Base-by-base conservation (phyloP, 2,797 vertebrate genomes). In the Pachyuromys duprasi region DNA sequence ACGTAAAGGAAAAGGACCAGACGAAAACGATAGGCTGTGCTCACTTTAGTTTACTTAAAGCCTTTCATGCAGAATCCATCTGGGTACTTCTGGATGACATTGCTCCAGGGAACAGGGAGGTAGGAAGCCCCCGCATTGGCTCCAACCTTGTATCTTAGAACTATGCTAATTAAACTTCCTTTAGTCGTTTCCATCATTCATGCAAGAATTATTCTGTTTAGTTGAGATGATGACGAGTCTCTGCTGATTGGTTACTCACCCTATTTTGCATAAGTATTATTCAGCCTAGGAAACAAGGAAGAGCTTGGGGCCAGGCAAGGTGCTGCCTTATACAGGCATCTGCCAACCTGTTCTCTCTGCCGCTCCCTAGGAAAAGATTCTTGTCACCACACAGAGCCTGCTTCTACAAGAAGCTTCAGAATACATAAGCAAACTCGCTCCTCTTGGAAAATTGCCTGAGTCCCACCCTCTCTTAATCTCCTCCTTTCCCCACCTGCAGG, bases 191-290 rank as follows among this genome's bases (percentile, higher is more conserved):
- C 65, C 67, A 70, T 88, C 91, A n/a, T 65, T 62, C 49, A 4
- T 26, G 53, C n/a, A 79, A 89, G 67, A 89, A 84, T 81, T 63
- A 2, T n/a, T 95, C 33, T 90, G 42, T 78, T 82, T 91, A 22
- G 82, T 94, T 78, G 24, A 67, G 80, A 81, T 86, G 75, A 87
- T 82, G 72, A 67, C 39, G 83, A 22, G 67, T 92, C 70, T 74
- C 74, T 94, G 45, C 49, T 67, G 60, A 79, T 20, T 60, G 20
- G 49, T 45, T 69, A 67, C 67, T 62, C 31, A 74, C 13, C 28
- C 89, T 90, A 45, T 70, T 86, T 86, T 79, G 39, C 42, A 4
- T 63, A 33, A 11, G 22, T 90, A 80, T 96, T 86, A 72, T 33
- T 89, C 24, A 91, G 49, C 22, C 86, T 86, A 49, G 53, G 13